These are phyloP conservation scores for Todiramphus chloris DNA, from an alignment of 2,113 vertebrate genomes.

Conservation along the genomic window DNA sequence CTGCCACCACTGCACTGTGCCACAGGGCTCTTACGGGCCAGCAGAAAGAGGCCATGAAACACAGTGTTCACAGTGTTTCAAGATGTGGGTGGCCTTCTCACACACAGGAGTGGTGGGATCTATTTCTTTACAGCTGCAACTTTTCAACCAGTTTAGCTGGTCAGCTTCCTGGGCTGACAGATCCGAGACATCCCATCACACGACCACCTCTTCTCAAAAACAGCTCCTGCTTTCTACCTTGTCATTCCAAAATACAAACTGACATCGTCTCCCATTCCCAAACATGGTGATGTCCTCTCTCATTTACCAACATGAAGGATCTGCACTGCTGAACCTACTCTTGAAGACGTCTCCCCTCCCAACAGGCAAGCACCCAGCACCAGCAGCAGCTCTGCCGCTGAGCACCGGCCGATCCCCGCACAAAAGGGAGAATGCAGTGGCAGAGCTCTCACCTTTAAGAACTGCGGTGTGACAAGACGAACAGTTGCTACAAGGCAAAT, in stretches of 20 bases:
- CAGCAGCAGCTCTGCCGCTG: not conserved
- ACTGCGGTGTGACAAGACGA: conserved; percentile 82
- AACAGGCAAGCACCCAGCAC: accelerated
- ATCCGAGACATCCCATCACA: accelerated
- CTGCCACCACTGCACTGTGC: not conserved
- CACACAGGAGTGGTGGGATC: not conserved
- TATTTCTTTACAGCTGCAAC: not conserved
- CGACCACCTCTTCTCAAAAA: not conserved
- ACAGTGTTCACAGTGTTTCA: accelerated
- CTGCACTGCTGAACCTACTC: not conserved
- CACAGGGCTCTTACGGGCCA: not conserved
- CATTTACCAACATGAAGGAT: not conserved
- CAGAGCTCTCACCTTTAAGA: conserved; percentile 82
- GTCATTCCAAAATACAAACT: not conserved
- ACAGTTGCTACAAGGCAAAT: conserved; percentile 91
- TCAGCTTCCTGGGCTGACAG: not conserved
- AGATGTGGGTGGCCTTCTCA: not conserved
- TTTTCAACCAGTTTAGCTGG: not conserved
- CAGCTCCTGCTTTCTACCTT: accelerated
- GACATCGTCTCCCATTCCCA: accelerated
- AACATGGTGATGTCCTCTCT: accelerated
- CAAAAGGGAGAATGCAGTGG: accelerated
- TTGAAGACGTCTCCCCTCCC: accelerated
- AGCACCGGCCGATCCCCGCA: accelerated
- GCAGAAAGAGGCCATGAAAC: not conserved